These are phyloP conservation scores for Athene noctua DNA, from an alignment of 2,113 vertebrate genomes.

Conservation along the genomic window DNA sequence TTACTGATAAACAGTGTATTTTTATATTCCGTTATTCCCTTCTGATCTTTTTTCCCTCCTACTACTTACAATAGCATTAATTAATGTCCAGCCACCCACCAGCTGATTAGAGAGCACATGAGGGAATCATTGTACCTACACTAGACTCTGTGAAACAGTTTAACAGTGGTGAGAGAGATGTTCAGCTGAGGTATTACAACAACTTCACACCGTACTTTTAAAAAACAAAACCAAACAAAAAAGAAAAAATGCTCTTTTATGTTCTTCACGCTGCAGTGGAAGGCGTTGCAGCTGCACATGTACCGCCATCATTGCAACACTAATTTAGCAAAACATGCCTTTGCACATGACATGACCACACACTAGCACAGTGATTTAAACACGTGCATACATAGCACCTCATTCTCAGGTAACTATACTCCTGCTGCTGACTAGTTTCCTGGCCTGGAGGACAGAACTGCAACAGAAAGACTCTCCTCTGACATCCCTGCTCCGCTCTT, in stretches of 20 bases:
- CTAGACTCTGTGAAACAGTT: not conserved
- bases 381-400: fast-evolving
- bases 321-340: not conserved
- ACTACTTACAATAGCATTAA: not conserved
- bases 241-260: not conserved
- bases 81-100: not conserved
- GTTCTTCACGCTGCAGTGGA: not conserved
- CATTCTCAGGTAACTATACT: not conserved
- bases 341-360: fast-evolving
- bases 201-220: not conserved
- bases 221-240: not conserved
- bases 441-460: not conserved
- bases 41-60: not conserved
- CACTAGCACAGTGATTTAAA: not conserved
- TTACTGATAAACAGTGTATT: not conserved
- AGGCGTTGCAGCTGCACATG: fast-evolving
- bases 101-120: not conserved
- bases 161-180: not conserved
- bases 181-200: not conserved
- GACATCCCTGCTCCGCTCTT: not conserved
- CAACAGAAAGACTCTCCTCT: not conserved
- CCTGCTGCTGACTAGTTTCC: not conserved
- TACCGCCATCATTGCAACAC: fast-evolving
- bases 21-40: not conserved
- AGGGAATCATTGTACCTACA: not conserved